Base-by-base conservation (phyloP, 1,140 invertebrate species). In the Drosophila truncata region DNA sequence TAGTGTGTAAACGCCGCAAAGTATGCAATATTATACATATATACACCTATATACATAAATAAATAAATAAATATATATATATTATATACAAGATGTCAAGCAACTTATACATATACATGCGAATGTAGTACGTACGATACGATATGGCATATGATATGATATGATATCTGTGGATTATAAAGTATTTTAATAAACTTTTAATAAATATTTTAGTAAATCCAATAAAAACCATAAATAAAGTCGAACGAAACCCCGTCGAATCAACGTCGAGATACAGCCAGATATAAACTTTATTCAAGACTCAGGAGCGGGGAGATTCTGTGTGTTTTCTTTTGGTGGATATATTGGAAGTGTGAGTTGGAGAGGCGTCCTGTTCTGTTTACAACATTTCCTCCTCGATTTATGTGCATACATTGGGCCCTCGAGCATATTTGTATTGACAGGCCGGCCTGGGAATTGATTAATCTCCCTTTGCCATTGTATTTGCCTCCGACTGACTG, bases 161-260 rank as follows among this genome's bases (percentile, higher is more conserved):
- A 80, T 82, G 69, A 80, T 67, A 86, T 82, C 77, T 80, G 52
- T 54, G 72, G 73, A 90, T 80, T 78, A 88, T 90, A 84, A 88
- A 88, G 84, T 87, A 87, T 87, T 87, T 87, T 87, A 88, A 90
- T 88, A 90, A 90, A 88, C 81, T 88, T 88, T 88, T 88, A 90
- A 88, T 88, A 88, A 88, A 88, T 90, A 88, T 90, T 88, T 88
- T 90, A 88, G 85, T 82, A 85, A 84, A 90, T 82, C 60, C 57
- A 70, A 82, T 55, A 57, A 66, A 70, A 71, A 42, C 20, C 31
- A 54, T 54, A 54, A 77, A 63, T 54, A 77, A 66, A 71, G 47
- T 42, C 52, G 58, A 67, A 59, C 29, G 47, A 31, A 23, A 42
- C 54, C 59, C 59, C 67, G 42, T 50, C 49, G 18, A 74, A 74